Base-by-base conservation (phyloP, 1,140 invertebrate species). In the Cheumatopsyche charites region DNA sequence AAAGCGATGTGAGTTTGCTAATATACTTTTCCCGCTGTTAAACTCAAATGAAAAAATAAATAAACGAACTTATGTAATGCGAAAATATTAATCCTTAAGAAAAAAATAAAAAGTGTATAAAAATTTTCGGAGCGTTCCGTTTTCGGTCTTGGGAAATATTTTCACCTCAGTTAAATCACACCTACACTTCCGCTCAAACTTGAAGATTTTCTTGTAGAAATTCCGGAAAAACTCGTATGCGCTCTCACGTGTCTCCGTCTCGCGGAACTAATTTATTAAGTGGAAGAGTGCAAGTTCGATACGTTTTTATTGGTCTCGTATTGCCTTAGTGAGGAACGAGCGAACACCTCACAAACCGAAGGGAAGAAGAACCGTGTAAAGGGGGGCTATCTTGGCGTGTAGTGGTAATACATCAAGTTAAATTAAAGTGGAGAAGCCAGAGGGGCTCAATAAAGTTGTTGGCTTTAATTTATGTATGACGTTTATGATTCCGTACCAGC, bases 391-490 rank as follows among this genome's bases (percentile, higher is more conserved):
- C n/a, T n/a, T n/a, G 1, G 13, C 62, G 15, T 47, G 42, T 66
- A 58, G 21, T 26, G 21, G 63, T 47, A 23, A 66, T 66, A 66
- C 63, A 66, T 66, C 63, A 66, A 47, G 17, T 66, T 47, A 47
- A 66, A 66, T 66, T 66, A 66, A 66, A 66, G 63, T 66, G 63
- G 63, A 47, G 43, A 66, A 66, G 63, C n/a, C 36, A 43, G 63
- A 47, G 63, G 42, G 41, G 63, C 23, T 66, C 63, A 66, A 66
- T 66, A 66, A 68, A 68, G 67, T 55, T 61, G 67, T 68, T 68
- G 25, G 21, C 52, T 49, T 58, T 68, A 68, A 68, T 68, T 68
- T 68, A 68, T 68, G 47, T 68, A 61, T 61, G 67, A 68, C 67
- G 52, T 68, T 68, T 68, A 68, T 68, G 67, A 68, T 68, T 68